A percentile compares a stretch with the other conserved stretches of the same genome.
phyloP scores from a whole-genome alignment of 2,888 invertebrate genomes.

The Caenorhabditis uteleia region DNA sequence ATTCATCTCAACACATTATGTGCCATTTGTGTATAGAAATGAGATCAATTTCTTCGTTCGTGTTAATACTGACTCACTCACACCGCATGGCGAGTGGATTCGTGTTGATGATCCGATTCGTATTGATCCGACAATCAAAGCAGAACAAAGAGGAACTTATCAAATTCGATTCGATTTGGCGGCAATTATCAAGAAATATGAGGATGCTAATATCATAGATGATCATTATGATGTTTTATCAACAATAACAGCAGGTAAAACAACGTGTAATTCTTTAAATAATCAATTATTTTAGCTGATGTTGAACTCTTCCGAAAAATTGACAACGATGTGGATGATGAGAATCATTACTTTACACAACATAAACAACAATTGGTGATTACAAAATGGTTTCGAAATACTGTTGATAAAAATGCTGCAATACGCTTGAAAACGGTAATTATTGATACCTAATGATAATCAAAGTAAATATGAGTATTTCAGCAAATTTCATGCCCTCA shows the following conservation, averaged over 20 bases:
- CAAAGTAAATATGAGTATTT: too few species aligned
- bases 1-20: slow-evolving; percentile 26
- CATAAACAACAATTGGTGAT: too few species aligned
- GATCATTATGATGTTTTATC: not conserved
- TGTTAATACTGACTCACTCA: too few species aligned
- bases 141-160: slow-evolving; percentile 3
- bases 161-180: slow-evolving; percentile 22
- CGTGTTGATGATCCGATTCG: too few species aligned
- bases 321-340: not conserved
- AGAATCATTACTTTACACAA: not conserved
- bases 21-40: slow-evolving; percentile 19
- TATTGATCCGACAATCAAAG: not conserved
- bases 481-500: too few species aligned
- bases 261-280: not conserved
- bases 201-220: not conserved
- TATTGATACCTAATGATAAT: too few species aligned
- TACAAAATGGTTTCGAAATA: too few species aligned
- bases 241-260: not conserved
- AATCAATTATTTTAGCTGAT: not conserved
- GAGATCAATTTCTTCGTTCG: slow-evolving; percentile 26
- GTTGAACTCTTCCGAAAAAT: slow-evolving; percentile 1
- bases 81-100: too few species aligned
- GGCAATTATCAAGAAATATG: slow-evolving; percentile 6
- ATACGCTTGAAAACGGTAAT: too few species aligned
- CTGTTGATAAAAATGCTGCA: too few species aligned